A percentile compares a stretch with the other conserved stretches of the same genome.
Conservation (phyloP, 2,797 vertebrate species). For the Corythornis leucogaster region DNA sequence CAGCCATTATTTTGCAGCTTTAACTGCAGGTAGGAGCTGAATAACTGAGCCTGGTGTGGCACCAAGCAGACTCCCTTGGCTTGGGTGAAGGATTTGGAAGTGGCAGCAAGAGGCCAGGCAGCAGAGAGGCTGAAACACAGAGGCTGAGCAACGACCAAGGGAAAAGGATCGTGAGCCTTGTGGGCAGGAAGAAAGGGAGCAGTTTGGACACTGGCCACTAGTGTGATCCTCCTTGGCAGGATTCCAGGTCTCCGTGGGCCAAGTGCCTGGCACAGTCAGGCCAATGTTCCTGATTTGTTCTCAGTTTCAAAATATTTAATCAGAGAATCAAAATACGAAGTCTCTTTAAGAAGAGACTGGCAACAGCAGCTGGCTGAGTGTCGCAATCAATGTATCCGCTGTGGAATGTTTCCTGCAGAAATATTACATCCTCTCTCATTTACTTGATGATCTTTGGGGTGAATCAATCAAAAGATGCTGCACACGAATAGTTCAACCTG, state of each 20-base stretch:
- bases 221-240: not conserved
- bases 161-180: fast-evolving
- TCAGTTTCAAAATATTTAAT: not conserved
- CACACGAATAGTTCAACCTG: slow-evolving; percentile 12
- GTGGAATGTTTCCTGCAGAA: slow-evolving; percentile 67
- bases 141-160: not conserved
- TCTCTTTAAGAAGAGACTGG: slow-evolving; percentile 25
- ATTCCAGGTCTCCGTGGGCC: not conserved
- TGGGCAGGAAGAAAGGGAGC: not conserved
- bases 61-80: not conserved
- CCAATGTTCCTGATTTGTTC: not conserved
- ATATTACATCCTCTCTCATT: slow-evolving; percentile 69
- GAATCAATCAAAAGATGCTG: slow-evolving; percentile 64
- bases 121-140: not conserved
- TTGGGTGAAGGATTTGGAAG: not conserved
- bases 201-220: not conserved
- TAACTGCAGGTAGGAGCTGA: not conserved
- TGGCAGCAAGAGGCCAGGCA: not conserved
- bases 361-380: slow-evolving; percentile 41
- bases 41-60: not conserved
- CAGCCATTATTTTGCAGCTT: not conserved
- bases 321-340: slow-evolving; percentile 13
- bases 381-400: slow-evolving; percentile 51
- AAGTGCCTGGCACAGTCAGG: not conserved
- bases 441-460: slow-evolving; percentile 56